Conservation (phyloP, 2,113 vertebrate genomes). For the Tupaia tana region DNA sequence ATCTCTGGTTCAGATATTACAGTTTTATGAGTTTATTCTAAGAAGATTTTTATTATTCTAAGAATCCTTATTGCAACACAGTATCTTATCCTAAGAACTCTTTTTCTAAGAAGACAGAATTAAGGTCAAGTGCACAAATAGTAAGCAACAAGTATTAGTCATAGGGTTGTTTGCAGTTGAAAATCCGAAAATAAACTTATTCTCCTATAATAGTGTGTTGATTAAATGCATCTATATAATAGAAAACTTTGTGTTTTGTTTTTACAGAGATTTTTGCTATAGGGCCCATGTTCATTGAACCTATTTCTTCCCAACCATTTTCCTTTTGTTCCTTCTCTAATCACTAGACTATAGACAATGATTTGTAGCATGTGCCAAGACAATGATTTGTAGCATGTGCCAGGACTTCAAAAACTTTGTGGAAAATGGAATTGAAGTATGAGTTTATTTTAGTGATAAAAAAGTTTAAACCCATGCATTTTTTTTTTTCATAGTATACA, state of each 20-base stretch:
- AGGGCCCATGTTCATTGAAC: not conserved
- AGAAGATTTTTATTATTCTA: not conserved
- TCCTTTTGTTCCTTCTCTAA: not conserved
- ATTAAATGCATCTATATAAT: constrained; percentile 17
- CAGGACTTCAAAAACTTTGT: no score
- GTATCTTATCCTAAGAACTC: constrained; percentile 37
- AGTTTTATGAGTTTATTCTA: constrained; percentile 44
- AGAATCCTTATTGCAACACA: not conserved
- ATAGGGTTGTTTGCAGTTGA: not conserved
- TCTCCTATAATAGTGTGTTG: not conserved
- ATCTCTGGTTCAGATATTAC: not conserved
- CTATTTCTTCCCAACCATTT: not conserved
- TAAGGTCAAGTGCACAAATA: not conserved
- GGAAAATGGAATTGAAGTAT: no score
- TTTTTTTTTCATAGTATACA: no score
- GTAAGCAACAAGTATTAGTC: not conserved
- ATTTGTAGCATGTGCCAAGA: not conserved
- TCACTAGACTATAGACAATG: not conserved
- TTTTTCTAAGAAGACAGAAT: constrained; percentile 27
- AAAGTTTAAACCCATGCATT: no score
- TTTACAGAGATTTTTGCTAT: no score
- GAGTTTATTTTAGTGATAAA: no score
- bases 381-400: not conserved
- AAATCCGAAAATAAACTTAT: constrained; percentile 45
- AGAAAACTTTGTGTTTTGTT: not conserved